Evolutionary conservation across 2,888 invertebrate genomes (phyloP).

Genomic region (Synergus itoensis): DNA sequence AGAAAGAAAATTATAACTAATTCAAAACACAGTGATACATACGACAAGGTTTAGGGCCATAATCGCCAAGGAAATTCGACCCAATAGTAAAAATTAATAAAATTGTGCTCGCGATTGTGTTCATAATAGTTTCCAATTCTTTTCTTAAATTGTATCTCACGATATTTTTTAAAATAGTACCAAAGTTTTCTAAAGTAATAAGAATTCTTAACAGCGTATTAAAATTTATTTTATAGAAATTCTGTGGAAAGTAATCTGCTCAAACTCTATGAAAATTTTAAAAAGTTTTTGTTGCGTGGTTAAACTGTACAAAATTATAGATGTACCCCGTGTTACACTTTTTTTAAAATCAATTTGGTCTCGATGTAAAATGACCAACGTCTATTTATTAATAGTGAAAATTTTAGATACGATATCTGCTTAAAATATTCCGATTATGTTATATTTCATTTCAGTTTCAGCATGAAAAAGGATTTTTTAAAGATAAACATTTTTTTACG

Average conservation of each 20-base stretch:
- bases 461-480: not conserved
- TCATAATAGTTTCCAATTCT: no score
- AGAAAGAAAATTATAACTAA: slow-evolving; percentile 1
- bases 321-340: not conserved
- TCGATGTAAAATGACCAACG: not conserved
- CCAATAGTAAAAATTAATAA: not conserved
- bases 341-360: not conserved
- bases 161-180: not conserved
- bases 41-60: not conserved
- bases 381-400: not conserved
- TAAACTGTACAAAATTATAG: no score
- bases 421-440: not conserved
- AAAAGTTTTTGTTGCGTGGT: no score
- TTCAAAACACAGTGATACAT: not conserved
- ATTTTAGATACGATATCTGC: not conserved
- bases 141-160: no score
- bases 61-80: not conserved
- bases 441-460: not conserved
- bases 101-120: not conserved
- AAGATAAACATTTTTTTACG: not conserved
- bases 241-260: not conserved
- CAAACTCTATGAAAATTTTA: not conserved
- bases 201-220: not conserved
- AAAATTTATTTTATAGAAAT: not conserved
- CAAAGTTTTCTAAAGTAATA: not conserved